Conservation (phyloP, 2,888 invertebrate species). For the Philaethria dido region DNA sequence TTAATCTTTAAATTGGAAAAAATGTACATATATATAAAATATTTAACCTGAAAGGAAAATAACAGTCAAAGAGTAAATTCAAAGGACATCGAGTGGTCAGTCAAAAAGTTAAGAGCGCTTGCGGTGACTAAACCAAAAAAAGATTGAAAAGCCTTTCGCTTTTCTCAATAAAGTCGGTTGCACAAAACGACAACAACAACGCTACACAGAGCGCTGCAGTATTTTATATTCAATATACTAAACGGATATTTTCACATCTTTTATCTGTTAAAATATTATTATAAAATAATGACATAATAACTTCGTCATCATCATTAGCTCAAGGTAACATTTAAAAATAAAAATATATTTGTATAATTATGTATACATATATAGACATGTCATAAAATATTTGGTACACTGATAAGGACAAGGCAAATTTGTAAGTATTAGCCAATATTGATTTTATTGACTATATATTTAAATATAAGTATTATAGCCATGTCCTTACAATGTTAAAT, state of each 20-base stretch:
- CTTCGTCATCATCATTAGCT: neutral
- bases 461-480: too few species aligned
- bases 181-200: neutral
- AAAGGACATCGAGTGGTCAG: conserved; percentile 34
- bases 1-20: neutral
- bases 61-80: conserved; percentile 28
- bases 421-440: too few species aligned
- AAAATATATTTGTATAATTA: too few species aligned
- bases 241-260: neutral
- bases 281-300: neutral
- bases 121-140: conserved; percentile 33
- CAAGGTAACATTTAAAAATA: neutral
- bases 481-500: too few species aligned
- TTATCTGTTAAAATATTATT: neutral
- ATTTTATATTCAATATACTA: neutral
- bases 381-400: too few species aligned
- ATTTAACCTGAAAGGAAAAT: conserved; percentile 15
- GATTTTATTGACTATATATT: too few species aligned
- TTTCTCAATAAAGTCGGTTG: conserved; percentile 46
- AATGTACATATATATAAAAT: neutral
- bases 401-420: too few species aligned
- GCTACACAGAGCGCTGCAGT: neutral
- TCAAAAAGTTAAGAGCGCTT: conserved; percentile 34
- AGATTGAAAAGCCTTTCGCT: conserved; percentile 34
- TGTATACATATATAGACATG: too few species aligned